Evolutionary conservation across 1,140 invertebrate species (phyloP).

Genomic region (Drosophila athabasca): DNA sequence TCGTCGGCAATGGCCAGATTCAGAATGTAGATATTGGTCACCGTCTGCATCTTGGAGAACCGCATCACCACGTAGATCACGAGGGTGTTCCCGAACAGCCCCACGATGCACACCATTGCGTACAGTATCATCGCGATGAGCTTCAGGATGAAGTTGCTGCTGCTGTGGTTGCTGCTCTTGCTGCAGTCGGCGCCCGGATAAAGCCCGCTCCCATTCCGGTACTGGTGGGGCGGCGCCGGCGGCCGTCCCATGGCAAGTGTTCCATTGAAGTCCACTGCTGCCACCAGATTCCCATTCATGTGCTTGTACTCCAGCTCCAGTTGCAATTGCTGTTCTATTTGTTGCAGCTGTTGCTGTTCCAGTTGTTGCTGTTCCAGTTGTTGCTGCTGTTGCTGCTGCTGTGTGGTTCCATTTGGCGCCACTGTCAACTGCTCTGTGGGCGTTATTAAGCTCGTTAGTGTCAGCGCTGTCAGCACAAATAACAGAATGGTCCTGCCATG

Average conservation of each 20-base stretch:
- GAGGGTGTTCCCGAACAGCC: constrained; percentile 95
- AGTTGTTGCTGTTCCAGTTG: constrained; percentile 16
- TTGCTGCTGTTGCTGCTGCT: constrained; percentile 4
- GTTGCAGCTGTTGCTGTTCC: neutral
- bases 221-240: constrained; percentile 9
- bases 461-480: constrained; percentile 77
- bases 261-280: constrained; percentile 18
- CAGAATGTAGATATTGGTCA: constrained; percentile 98
- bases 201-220: constrained; percentile 6
- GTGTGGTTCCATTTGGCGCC: constrained; percentile 45
- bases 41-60: constrained; percentile 98
- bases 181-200: no score
- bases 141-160: constrained; percentile 84
- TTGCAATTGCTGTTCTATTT: neutral
- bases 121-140: constrained; percentile 88
- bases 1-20: constrained; percentile 98
- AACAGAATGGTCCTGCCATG: constrained; percentile 63
- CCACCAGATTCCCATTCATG: constrained; percentile 48
- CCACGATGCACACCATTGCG: constrained; percentile 93
- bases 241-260: constrained; percentile 12
- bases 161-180: constrained; percentile 1
- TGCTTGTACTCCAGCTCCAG: constrained; percentile 36
- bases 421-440: constrained; percentile 76
- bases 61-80: constrained; percentile 97
- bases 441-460: constrained; percentile 82